Evolutionary conservation across 1,140 invertebrate species (phyloP).

Genomic region (Atta colombica): DNA sequence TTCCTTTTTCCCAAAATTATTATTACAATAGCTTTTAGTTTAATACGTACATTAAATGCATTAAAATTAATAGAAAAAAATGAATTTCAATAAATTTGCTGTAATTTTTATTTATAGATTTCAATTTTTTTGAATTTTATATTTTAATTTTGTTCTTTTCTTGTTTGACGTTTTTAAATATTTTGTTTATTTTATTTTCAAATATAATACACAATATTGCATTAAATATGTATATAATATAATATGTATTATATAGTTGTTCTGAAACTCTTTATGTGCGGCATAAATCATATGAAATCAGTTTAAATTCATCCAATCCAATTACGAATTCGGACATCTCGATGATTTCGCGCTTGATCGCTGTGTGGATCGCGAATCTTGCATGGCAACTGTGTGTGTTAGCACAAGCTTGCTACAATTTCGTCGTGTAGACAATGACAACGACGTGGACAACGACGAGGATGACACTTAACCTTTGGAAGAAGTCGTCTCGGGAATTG

Average conservation of each 20-base stretch:
- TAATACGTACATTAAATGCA: not conserved
- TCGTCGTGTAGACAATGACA: slow-evolving; percentile 26
- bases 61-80: not conserved
- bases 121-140: not conserved
- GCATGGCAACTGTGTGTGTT: slow-evolving; percentile 32
- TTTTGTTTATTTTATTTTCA: not conserved
- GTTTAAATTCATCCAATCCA: not conserved
- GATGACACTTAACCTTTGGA: slow-evolving; percentile 50
- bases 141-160: not conserved
- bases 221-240: too few species aligned
- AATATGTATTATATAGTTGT: not conserved
- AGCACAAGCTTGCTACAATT: slow-evolving; percentile 31
- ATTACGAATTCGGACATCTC: slow-evolving; percentile 26
- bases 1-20: slow-evolving; percentile 3
- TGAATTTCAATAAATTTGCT: too few species aligned
- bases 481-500: slow-evolving; percentile 55
- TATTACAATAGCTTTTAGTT: not conserved
- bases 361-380: not conserved
- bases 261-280: not conserved
- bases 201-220: not conserved
- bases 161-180: not conserved
- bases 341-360: slow-evolving; percentile 19
- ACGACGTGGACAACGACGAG: slow-evolving; percentile 26
- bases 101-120: not conserved
- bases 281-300: slow-evolving; percentile 13